Base-by-base conservation (phyloP, 64 coral and sea anemone genomes). In the Hydrozoanthus tunicans region DNA sequence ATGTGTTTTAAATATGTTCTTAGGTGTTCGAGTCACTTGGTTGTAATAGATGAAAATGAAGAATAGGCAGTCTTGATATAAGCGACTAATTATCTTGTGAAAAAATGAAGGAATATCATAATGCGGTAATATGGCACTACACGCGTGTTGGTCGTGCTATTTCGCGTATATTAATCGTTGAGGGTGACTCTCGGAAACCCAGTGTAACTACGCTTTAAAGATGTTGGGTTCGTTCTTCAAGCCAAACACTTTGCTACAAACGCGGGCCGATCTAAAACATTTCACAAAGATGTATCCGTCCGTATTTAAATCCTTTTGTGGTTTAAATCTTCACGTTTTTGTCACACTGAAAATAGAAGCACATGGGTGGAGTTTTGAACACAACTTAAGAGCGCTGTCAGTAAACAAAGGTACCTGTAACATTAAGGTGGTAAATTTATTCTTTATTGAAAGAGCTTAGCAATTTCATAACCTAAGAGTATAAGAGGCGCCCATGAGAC, bases 331-430 rank as follows among this genome's bases (percentile, higher is more conserved):
- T 43, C 32, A 1, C 56, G 8, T 15, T 25, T n/a, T 5, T 3
- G 32, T 15, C 12, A 43, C 9, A 83, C 9, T 53, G 53, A 13
- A 17, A 17, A 54, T 12, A 6, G 67, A 53, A 64, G 9, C 81
- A 4, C 32, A 32, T 55, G 62, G 81, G 81, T 64, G 81, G 27
- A 83, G 13, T 66, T 53, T 52, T 43, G 62, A 66, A 68, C 32
- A 83, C 13, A 83, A 15, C 51, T 32, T 83, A 27, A 53, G 53
- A 83, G 14, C 52, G 59, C 80, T 58, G 25, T 82, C 6, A 82
- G 23, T 13, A 51, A 24, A 4, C 64, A 68, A 83, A 66, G 8
- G 59, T 83, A 83, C 81, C 81, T 66, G 81, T 53, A 20, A 68
- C 59, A 54, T 51, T 43, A 83, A 13, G 13, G 59, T 1, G 62